These are phyloP conservation scores for Rotaria magnacalcarata DNA, from an alignment of 2,888 invertebrate species.

Conservation along the genomic window DNA sequence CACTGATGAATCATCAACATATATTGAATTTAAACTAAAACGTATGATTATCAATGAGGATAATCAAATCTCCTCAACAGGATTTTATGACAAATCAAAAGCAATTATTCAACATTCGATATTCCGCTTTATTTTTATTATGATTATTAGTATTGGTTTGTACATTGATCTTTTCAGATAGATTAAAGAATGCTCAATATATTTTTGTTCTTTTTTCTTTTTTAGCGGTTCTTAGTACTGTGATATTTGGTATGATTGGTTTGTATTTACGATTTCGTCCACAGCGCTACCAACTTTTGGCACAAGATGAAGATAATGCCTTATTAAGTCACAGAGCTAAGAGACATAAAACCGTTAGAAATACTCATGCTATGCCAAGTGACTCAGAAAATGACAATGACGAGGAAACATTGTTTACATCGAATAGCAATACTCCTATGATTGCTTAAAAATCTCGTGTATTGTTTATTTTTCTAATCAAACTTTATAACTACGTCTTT, in stretches of 20 bases:
- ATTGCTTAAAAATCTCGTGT: not conserved
- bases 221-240: not conserved
- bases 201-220: not conserved
- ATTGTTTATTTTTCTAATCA: not conserved
- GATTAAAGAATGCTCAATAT: too few relatives aligned
- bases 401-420: not conserved
- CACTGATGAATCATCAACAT: not conserved
- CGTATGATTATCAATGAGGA: too few relatives aligned
- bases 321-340: not conserved
- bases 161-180: not conserved
- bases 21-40: not conserved
- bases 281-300: not conserved
- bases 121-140: not conserved
- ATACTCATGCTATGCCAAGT: not conserved
- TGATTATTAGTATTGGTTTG: constrained; percentile 12
- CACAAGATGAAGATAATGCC: not conserved
- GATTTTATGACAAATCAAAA: not conserved
- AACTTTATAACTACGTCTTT: not conserved
- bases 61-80: not conserved
- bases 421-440: not conserved
- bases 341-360: not conserved
- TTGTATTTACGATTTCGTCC: not conserved
- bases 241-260: not conserved
- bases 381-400: not conserved
- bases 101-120: not conserved